Percentiles rank a stretch among this genome's conserved stretches.
Evolutionary conservation across 2,113 vertebrate genomes (phyloP).

Genomic region (Odocoileus virginianus): DNA sequence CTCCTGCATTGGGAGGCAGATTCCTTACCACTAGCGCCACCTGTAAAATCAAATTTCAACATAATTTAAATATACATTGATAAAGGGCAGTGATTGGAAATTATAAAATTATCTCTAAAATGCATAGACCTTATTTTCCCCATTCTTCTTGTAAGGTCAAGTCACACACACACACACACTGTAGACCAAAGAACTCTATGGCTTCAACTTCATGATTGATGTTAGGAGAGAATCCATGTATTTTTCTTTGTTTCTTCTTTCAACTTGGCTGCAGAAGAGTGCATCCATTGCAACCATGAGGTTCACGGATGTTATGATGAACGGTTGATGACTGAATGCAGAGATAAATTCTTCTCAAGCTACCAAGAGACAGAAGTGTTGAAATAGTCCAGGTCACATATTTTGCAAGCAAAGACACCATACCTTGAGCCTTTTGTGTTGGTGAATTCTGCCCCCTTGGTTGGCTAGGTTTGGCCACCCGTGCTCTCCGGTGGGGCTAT

Average conservation of each 20-base stretch:
- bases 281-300: neutral
- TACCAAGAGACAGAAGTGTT: neutral
- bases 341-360: neutral
- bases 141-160: neutral
- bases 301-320: neutral
- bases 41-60: neutral
- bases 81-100: neutral
- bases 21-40: neutral
- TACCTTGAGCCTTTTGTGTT: neutral
- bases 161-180: neutral
- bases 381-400: neutral
- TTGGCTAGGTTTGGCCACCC: neutral
- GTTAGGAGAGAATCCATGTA: neutral
- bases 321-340: neutral
- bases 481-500: neutral
- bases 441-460: neutral
- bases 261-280: neutral
- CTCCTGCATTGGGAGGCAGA: neutral
- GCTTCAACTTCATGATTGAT: neutral
- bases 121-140: neutral
- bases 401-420: neutral
- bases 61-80: neutral
- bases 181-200: neutral
- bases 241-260: neutral
- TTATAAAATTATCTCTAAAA: neutral